phyloP scores from a whole-genome alignment of 2,113 vertebrate genomes.

The Anoplopoma fimbria region DNA sequence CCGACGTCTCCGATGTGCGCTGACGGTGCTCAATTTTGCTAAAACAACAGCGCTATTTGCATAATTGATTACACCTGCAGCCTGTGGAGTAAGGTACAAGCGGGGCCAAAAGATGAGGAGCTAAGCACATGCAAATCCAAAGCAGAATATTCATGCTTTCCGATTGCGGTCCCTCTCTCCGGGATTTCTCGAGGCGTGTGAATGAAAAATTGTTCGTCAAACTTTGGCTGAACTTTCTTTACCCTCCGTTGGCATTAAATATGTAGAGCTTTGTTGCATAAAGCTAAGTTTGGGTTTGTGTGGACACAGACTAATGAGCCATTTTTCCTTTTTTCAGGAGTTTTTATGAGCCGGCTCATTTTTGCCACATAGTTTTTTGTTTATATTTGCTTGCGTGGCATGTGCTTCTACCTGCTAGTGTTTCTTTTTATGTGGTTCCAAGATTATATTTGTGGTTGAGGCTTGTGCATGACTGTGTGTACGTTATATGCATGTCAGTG shows the following conservation, averaged over 20 bases:
- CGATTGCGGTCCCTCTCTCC: conserved; percentile 57
- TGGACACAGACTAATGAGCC: conserved; percentile 21
- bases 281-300: conserved; percentile 36
- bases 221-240: conserved; percentile 79
- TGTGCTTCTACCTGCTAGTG: conserved; percentile 1
- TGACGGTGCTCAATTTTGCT: conserved; percentile 59
- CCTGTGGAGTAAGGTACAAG: conserved; percentile 55
- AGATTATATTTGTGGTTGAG: not conserved
- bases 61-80: conserved; percentile 78
- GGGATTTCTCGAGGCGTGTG: conserved; percentile 69
- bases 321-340: not conserved
- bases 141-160: conserved; percentile 80
- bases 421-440: conserved; percentile 18
- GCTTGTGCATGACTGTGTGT: not conserved
- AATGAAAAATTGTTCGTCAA: conserved; percentile 76
- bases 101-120: conserved; percentile 66
- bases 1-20: not conserved
- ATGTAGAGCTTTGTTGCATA: conserved; percentile 53
- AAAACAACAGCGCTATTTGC: conserved; percentile 76
- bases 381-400: conserved; percentile 27
- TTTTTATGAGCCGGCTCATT: conserved; percentile 20
- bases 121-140: conserved; percentile 78
- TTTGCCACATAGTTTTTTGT: conserved; percentile 20
- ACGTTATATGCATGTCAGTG: not conserved
- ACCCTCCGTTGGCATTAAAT: conserved; percentile 62